These are phyloP conservation scores for Callocephalon fimbriatum DNA, from an alignment of 2,113 vertebrate genomes.

Conservation along the genomic window DNA sequence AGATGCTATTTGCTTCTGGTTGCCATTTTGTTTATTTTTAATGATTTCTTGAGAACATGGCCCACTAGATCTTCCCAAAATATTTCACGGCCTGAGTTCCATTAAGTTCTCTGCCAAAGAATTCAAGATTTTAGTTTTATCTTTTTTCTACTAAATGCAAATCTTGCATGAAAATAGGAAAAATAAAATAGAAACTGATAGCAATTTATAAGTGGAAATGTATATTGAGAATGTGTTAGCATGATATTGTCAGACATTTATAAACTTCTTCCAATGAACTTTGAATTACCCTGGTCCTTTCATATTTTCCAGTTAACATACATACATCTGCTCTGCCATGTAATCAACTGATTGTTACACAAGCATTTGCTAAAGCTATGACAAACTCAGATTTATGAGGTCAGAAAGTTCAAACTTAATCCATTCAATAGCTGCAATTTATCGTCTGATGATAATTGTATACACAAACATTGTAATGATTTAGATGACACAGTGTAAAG, in stretches of 20 bases:
- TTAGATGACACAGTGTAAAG: conserved; percentile 99
- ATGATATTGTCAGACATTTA: conserved; percentile 68
- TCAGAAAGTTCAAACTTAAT: conserved; percentile 91
- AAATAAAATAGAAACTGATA: neutral
- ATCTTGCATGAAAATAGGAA: neutral
- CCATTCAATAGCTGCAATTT: conserved; percentile 97
- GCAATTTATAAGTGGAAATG: neutral
- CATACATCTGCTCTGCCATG: conserved; percentile 84
- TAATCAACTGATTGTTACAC: conserved; percentile 99
- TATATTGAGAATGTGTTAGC: conserved; percentile 61
- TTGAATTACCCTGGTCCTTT: conserved; percentile 79
- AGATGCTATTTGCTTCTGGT: neutral
- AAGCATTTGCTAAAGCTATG: conserved; percentile 94
- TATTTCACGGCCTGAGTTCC: neutral
- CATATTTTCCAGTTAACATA: conserved; percentile 83
- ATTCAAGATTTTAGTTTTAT: neutral
- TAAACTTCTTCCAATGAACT: conserved; percentile 80
- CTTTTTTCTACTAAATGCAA: neutral
- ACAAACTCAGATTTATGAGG: conserved; percentile 96
- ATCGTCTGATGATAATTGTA: conserved; percentile 99
- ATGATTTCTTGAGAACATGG: neutral
- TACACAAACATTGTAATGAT: conserved; percentile 99
- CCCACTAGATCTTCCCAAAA: neutral
- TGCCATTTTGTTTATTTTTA: neutral
- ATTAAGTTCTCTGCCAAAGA: neutral